Percentiles rank a stretch among this genome's conserved stretches.
Conservation (phyloP, 2,888 invertebrate species). For the Apodemia mormo region DNA sequence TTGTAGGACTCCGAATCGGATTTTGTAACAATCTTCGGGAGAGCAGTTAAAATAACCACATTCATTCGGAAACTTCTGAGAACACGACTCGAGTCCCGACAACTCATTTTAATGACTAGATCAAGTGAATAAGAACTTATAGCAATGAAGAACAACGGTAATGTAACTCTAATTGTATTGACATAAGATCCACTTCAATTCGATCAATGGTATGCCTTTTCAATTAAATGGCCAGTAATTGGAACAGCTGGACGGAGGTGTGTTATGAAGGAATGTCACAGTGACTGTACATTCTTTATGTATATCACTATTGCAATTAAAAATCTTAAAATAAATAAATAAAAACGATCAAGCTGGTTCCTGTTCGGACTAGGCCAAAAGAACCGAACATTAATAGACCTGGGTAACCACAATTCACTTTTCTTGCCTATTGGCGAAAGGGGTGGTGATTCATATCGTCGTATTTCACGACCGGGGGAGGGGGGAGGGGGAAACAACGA, state of each 20-base stretch:
- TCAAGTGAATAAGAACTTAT: conserved; percentile 30
- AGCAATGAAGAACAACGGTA: neutral
- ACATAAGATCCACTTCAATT: neutral
- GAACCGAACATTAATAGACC: too few species aligned
- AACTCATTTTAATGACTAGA: conserved; percentile 40
- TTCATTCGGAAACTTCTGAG: conserved; percentile 63
- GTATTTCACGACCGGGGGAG: too few species aligned
- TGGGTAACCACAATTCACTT: too few species aligned
- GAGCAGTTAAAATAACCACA: conserved; percentile 67
- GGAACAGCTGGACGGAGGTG: conserved; percentile 15
- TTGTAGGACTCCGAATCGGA: conserved; percentile 37
- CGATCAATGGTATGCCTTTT: conserved; percentile 4
- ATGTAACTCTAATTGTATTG: neutral
- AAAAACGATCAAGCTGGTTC: too few species aligned
- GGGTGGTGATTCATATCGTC: too few species aligned
- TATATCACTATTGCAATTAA: too few species aligned
- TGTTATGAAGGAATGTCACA: conserved; percentile 6
- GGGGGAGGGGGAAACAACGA: too few species aligned
- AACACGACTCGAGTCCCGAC: conserved; percentile 51
- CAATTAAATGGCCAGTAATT: conserved; percentile 5
- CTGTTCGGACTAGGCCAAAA: too few species aligned
- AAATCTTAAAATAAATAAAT: too few species aligned
- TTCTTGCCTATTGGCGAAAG: too few species aligned
- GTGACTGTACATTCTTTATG: neutral
- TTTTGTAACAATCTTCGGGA: conserved; percentile 56